These are phyloP conservation scores for Drosophila repletoides DNA, from an alignment of 1,140 invertebrate genomes.

Conservation along the genomic window DNA sequence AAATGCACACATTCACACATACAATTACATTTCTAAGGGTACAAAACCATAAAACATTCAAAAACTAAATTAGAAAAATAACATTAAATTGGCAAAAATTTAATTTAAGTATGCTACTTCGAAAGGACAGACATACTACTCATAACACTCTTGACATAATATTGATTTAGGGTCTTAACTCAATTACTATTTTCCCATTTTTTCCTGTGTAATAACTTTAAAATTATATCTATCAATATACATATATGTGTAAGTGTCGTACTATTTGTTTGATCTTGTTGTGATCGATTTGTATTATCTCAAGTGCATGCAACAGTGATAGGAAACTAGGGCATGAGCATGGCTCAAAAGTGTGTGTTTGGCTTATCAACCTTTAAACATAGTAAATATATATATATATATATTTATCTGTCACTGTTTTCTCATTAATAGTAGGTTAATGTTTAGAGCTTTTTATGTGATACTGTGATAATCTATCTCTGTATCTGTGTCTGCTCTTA, in stretches of 20 bases:
- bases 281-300: too few relatives aligned
- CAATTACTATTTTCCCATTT: background rate
- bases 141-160: background rate
- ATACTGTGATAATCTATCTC: too few relatives aligned
- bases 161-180: background rate
- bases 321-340: conserved; percentile 2
- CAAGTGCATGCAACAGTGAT: background rate
- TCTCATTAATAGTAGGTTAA: background rate
- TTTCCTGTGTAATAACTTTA: too few relatives aligned
- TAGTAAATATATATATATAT: background rate
- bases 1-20: background rate
- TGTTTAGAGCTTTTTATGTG: background rate
- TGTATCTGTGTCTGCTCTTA: background rate
- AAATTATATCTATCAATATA: background rate
- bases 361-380: conserved; percentile 2
- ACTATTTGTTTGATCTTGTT: background rate
- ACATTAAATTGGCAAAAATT: too few relatives aligned
- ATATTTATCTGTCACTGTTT: background rate
- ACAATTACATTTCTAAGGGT: background rate
- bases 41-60: too few relatives aligned
- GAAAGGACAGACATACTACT: too few relatives aligned
- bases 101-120: too few relatives aligned
- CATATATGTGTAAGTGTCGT: background rate
- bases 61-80: too few relatives aligned
- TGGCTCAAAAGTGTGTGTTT: background rate